These are phyloP conservation scores for Forbesichthys papilliferus DNA, from an alignment of 2,113 vertebrate species.

Conservation along the genomic window DNA sequence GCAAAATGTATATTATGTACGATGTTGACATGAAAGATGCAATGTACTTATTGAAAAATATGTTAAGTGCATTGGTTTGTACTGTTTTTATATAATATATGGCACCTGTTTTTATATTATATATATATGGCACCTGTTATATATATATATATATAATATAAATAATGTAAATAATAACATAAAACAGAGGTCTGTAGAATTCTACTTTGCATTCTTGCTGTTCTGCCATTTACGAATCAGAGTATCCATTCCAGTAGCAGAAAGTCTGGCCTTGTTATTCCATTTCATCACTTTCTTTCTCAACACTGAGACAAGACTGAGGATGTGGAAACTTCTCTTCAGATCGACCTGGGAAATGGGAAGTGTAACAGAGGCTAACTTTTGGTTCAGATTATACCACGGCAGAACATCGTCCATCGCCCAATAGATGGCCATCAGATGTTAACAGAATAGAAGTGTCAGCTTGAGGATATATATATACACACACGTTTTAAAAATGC, in stretches of 20 bases:
- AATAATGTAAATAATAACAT: constrained; percentile 4
- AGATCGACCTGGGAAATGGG: constrained; percentile 56
- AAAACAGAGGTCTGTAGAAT: too few relatives aligned
- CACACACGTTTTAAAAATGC: too few relatives aligned
- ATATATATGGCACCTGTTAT: too few relatives aligned
- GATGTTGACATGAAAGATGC: too few relatives aligned
- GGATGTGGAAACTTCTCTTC: constrained; percentile 49
- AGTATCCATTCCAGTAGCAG: constrained; percentile 38
- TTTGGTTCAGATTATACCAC: neutral
- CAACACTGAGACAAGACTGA: constrained; percentile 34
- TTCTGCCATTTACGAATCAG: constrained; percentile 16
- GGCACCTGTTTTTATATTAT: too few relatives aligned
- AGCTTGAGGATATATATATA: too few relatives aligned
- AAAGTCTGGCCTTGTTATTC: constrained; percentile 25
- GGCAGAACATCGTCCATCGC: neutral
- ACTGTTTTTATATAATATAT: too few relatives aligned
- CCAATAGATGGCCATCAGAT: constrained; percentile 44
- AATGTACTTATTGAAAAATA: too few relatives aligned
- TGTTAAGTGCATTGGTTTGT: too few relatives aligned
- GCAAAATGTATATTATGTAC: too few relatives aligned
- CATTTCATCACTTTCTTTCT: constrained; percentile 51
- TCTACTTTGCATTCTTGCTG: too few relatives aligned
- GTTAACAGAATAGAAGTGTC: constrained; percentile 41
- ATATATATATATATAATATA: too few relatives aligned
- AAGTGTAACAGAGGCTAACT: constrained; percentile 50